Conservation (phyloP, 92 coral and sea anemone species). For the Plumapathes pennacea region DNA sequence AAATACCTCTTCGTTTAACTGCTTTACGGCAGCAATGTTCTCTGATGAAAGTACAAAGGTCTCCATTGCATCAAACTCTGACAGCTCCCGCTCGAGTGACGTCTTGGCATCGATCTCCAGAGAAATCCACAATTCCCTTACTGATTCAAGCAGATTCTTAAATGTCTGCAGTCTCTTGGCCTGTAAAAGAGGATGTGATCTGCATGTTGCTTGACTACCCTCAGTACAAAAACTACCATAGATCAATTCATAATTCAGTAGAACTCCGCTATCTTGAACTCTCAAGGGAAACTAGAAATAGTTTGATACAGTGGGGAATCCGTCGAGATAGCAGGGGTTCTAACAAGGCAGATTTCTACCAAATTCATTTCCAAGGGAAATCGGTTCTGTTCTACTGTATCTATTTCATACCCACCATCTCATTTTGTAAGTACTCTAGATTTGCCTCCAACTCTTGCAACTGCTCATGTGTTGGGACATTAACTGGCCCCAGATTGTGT, state of each 20-base stretch:
- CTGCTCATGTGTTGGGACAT: constrained; percentile 83
- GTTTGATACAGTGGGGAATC: not conserved
- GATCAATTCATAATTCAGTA: too few species aligned
- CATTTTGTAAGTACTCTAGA: constrained; percentile 66
- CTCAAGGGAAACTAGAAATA: too few species aligned
- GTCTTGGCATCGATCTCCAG: constrained; percentile 75
- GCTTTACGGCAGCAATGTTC: constrained; percentile 66
- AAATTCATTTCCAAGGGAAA: too few species aligned
- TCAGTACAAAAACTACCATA: too few species aligned
- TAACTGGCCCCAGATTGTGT: constrained; percentile 70
- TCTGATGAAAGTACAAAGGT: constrained; percentile 69
- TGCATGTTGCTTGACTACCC: too few species aligned
- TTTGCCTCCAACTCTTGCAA: constrained; percentile 82
- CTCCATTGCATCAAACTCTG: constrained; percentile 57
- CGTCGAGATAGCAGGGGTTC: not conserved
- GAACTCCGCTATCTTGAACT: too few species aligned
- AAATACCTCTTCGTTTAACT: constrained; percentile 63
- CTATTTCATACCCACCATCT: constrained; percentile 66
- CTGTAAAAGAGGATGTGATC: constrained; percentile 34
- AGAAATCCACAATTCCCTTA: constrained; percentile 69
- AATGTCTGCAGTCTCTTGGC: constrained; percentile 66
- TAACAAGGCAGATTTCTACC: too few species aligned
- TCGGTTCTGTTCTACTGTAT: too few species aligned
- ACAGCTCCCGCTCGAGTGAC: constrained; percentile 62
- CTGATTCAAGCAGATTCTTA: constrained; percentile 45